Base-by-base conservation (phyloP, 1,140 invertebrate species). In the Oncopodura yosiiana region DNA sequence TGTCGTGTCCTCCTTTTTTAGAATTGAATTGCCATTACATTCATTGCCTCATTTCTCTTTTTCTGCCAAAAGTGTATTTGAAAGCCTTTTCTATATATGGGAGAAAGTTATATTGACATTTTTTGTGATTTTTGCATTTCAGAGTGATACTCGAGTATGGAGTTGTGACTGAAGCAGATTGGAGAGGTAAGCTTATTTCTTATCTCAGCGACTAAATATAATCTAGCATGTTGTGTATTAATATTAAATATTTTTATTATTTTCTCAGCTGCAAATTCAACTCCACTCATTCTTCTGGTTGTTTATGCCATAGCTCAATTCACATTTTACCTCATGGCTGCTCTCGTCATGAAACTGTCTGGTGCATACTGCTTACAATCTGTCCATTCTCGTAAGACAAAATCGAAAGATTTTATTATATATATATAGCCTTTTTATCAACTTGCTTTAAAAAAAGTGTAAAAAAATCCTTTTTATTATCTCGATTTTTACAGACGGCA, bases 351-450 rank as follows among this genome's bases (percentile, higher is more conserved):
- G 56, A 76, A 80, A 65, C 77, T 84, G 65, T 85, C 85, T 19
- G 84, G 85, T 14, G 83, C 87, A 18, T n/a, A 83, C 87, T 16
- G 79, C 85, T 43, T 71, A 89, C 61, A 89, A 91, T 68, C 71
- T 93, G 16, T 83, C 86, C 4, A 77, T 91, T 50, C 71, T 92
- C 23, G n/a, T n/a, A n/a, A n/a, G n/a, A n/a, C n/a, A n/a, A n/a
- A n/a, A n/a, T n/a, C n/a, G n/a, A n/a, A n/a, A n/a, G n/a, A n/a
- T n/a, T n/a, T n/a, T n/a, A n/a, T n/a, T n/a, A n/a, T n/a, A n/a
- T n/a, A n/a, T n/a, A n/a, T n/a, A n/a, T n/a, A n/a, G n/a, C n/a
- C n/a, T n/a, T n/a, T n/a, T n/a, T n/a, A n/a, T n/a, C n/a, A n/a
- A n/a, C n/a, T n/a, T n/a, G n/a, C n/a, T n/a, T n/a, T n/a, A n/a